Base-by-base conservation (phyloP, 92 coral and sea anemone species). In the Desmophyllum pertusum region DNA sequence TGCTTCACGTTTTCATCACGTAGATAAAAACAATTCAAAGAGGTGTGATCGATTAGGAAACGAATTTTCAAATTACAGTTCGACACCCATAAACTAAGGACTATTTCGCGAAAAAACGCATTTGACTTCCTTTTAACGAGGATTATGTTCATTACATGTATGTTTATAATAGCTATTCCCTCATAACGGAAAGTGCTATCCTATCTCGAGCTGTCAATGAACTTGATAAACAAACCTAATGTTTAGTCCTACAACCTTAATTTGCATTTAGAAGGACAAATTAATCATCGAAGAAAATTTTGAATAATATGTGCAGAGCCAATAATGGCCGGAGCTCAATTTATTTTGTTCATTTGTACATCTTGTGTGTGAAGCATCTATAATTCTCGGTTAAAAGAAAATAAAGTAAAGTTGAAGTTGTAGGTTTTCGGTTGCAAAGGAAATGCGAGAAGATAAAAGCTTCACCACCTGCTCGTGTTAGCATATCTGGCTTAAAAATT, bases 201-300 rank as follows among this genome's bases (percentile, higher is more conserved):
- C 38, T 55, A 55, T 76, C 48, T 23, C 18, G 23, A 4, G 6
- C 41, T 76, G 80, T 53, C 68, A 23, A 38, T 37, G 19, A 38
- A 18, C 10, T 36, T 53, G 6, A 37, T 37, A 53, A 76, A 55
- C 68, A 53, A 53, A 23, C 68, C 19, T 39, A 55, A 76, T 76
- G 80, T 25, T 72, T 72, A 6, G 57, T 27, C 31, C 35, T 41
- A 38, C 5, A 15, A 59, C 33, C 17, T 59, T 27, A n/a, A 76
- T 76, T 76, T 76, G 67, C 80, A 76, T 76, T 36, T 39, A 38
- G 40, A 53, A 76, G 38, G 35, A 53, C 68, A 76, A 23, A 23
- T 76, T 76, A 76, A 76, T 76, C n/a, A n/a, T 55, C 37, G n/a
- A 55, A 36, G 43, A 53, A 53, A 36, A 35, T 76, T 55, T 55